Evolutionary conservation across 2,888 invertebrate genomes (phyloP), one percentile per base, ranked within the genome.

Genomic region (Odontothrips loti): DNA sequence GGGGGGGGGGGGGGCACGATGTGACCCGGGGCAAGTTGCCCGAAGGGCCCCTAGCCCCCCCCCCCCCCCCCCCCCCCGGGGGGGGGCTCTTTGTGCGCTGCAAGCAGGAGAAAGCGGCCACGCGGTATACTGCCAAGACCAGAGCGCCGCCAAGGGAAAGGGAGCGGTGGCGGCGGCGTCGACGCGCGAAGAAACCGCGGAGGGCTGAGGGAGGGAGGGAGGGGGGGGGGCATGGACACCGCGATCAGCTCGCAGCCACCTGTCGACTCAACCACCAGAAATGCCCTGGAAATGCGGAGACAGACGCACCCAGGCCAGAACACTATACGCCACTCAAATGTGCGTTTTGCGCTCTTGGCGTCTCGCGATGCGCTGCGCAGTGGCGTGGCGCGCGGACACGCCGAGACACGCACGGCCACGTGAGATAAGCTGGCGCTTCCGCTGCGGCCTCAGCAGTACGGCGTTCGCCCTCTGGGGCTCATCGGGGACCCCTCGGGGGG

Each of bases 371-470:
- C 48, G 48, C 15, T 6, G 51, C 51, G 51, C 51, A 17, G 51
- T 51, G 34, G 34, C 34, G 34, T 43, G 34, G 20, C 17, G 58
- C 10, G 58, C 58, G 58, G 20, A 15, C 15, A 20, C 15, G 11
- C 11, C 51, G 15, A 27, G 68, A 75, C 68, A 27, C 68, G 68
- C 23, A 27, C 68, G 68, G 68, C 12, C 27, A 9, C 68, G 12
- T 27, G 27, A 75, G 68, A 75, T 75, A 75, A 75, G 68, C 68
- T 75, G 27, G 68, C 68, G 27, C 68, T 75, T 75, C 68, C 68
- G 68, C 12, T 20, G 58, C 68, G 1, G 68, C 0, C 23, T 27
- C 27, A 12, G 11, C 27, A 43, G 2, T 43, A 43, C 6, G 34
- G 34, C 34, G 34, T 11, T 23, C 68, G n/a, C n/a, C n/a, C n/a